Base-by-base conservation (phyloP, 2,113 vertebrate species). In the Onychostoma macrolepis region DNA sequence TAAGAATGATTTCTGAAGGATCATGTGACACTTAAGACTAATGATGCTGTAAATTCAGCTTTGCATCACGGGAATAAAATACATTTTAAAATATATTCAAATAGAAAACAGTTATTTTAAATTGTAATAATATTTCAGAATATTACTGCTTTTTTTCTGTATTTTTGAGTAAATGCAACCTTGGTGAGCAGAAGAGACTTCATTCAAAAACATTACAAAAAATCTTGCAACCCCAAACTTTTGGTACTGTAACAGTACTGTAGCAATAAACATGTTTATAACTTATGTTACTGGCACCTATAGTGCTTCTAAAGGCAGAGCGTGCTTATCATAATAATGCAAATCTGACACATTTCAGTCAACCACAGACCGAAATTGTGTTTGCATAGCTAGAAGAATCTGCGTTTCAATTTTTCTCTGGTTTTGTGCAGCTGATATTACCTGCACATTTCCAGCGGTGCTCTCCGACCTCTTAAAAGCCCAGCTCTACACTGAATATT, bases 401-500 rank as follows among this genome's bases (percentile, higher is more conserved):
- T 1, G 30, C 0, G 7, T 69, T 15, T 30, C 5, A 15, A 33
- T 65, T 36, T 4, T 21, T 36, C 30, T 36, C 30, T n/a, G 21
- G 56, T n/a, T 61, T 61, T 21, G 67, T 71, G 67, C 67, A 71
- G 30, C 9, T 71, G 17, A 36, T 36, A 1, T 6, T 71, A 71
- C 67, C 67, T 71, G 33, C 67, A 36, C 67, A 71, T 71, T 71
- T 71, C 56, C 50, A 38, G 28, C 28, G 4, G 48, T 30, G 26
- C 48, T 26, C 15, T 53, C 77, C 28, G 28, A 53, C 77, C 28
- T 33, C 50, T 80, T 30, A 36, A 33, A 80, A 45, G 9, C 48
- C 21, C 30, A 69, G 15, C 30, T 69, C 65, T 33, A 17, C 65
- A 36, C 26, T 80, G 50, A 80, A 80, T 80, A 58, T 58, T 80